phyloP scores from a whole-genome alignment of 2,113 vertebrate genomes.

The Struthio camelus region DNA sequence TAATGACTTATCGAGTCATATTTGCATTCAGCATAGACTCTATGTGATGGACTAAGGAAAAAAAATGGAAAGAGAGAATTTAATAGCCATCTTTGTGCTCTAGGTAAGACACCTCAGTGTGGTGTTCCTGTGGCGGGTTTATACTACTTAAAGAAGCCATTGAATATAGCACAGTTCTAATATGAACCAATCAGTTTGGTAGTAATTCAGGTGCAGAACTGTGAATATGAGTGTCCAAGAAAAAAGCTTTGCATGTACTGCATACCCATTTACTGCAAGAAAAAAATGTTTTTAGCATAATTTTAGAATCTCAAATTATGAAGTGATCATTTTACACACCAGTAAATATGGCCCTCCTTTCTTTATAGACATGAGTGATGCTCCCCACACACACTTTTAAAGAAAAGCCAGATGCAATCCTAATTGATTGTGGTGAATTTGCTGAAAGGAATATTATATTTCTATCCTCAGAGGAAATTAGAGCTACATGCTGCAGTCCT shows the following conservation, averaged over 20 bases:
- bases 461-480: neutral
- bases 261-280: neutral
- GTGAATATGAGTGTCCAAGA: neutral
- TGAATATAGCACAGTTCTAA: neutral
- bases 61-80: neutral
- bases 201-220: neutral
- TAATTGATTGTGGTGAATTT: neutral
- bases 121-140: neutral
- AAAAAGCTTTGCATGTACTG: neutral
- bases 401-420: neutral
- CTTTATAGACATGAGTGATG: neutral
- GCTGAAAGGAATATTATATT: neutral
- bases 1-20: neutral
- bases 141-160: neutral
- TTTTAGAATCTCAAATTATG: neutral
- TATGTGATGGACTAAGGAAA: neutral
- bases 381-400: fast-evolving
- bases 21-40: neutral
- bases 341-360: neutral
- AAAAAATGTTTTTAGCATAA: neutral
- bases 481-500: neutral
- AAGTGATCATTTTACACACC: neutral
- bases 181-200: neutral
- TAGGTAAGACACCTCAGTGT: neutral
- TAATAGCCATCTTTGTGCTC: neutral